Evolutionary conservation across 2,113 vertebrate genomes (phyloP), one percentile per base, ranked within the genome.

Genomic region (Acrocephalus kingi): DNA sequence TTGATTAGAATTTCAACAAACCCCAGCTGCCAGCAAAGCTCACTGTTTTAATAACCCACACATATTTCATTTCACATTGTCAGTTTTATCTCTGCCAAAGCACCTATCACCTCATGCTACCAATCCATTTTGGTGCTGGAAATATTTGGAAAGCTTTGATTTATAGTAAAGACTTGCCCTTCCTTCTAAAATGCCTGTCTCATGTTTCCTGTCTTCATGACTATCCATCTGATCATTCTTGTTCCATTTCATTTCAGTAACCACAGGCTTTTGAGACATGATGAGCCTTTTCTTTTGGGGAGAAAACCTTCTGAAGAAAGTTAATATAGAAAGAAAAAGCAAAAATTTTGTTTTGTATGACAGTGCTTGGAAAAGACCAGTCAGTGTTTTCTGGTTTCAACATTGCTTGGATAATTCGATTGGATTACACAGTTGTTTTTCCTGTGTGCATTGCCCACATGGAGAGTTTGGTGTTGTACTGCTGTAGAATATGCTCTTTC

Each of bases 41-140:
- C 8, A 2, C 63, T 79, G 22, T 72, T 96, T 90, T 87, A 79
- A 91, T 94, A 83, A 86, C 21, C 48, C 82, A 22, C 41, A 51
- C 35, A 3, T 95, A 92, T 77, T 96, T 86, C 66, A 82, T 84
- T 91, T 85, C 80, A 64, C 55, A 30, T 37, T 90, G 68, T 90
- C 84, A 45, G 35, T 91, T 96, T 92, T 88, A 62, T 76, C 52
- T 78, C 78, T 95, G 84, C 84, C 90, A 87, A 63, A 84, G 45
- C 75, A 74, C 45, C 79, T 84, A 35, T 88, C 51, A 48, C 31
- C 43, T 87, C 83, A 55, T 76, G 64, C 59, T 93, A 55, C 89
- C 76, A 84, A 80, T 87, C 76, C 86, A 55, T 74, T 95, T 64
- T 45, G 28, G 21, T 59, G 62, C 62, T 90, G 54, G 93, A 79